Evolutionary conservation across 2,888 invertebrate species (phyloP).

Genomic region (Amphipoea oculea): DNA sequence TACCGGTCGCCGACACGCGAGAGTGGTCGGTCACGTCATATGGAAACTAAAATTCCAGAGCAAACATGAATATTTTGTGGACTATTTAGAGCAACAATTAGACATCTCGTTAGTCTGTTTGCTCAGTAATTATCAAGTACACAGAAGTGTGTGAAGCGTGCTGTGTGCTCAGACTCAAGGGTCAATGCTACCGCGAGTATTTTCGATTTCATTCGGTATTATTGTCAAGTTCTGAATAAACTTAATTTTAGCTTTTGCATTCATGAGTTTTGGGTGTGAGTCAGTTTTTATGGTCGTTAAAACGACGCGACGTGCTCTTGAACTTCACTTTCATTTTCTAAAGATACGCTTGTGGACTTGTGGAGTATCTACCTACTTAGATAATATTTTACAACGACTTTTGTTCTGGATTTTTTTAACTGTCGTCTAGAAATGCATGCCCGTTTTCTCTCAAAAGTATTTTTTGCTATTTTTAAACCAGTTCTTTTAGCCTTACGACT

Average conservation of each 20-base stretch:
- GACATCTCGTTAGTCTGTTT: conserved; percentile 78
- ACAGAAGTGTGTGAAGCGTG: conserved; percentile 71
- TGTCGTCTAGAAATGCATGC: background rate
- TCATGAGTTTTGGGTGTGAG: conserved; percentile 52
- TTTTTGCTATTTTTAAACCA: background rate
- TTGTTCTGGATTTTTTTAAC: background rate
- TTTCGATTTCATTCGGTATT: conserved; percentile 67
- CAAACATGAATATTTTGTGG: conserved; percentile 77
- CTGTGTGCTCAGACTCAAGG: conserved; percentile 66
- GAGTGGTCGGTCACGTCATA: conserved; percentile 54
- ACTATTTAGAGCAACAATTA: conserved; percentile 83
- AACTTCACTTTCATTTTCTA: conserved; percentile 51
- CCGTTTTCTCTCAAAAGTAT: too few relatives aligned
- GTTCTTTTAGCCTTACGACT: background rate
- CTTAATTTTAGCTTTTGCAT: conserved; percentile 60
- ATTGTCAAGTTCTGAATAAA: conserved; percentile 64
- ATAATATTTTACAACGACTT: background rate
- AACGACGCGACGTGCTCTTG: conserved; percentile 39
- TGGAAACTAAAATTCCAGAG: conserved; percentile 69
- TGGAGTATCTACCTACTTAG: too few relatives aligned
- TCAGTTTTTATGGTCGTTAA: conserved; percentile 43
- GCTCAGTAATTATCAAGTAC: conserved; percentile 71
- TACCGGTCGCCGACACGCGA: conserved; percentile 60
- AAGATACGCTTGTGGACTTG: conserved; percentile 2
- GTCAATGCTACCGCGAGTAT: conserved; percentile 78